Evolutionary conservation across 1,140 invertebrate species (phyloP).

Genomic region (Radopholus similis): DNA sequence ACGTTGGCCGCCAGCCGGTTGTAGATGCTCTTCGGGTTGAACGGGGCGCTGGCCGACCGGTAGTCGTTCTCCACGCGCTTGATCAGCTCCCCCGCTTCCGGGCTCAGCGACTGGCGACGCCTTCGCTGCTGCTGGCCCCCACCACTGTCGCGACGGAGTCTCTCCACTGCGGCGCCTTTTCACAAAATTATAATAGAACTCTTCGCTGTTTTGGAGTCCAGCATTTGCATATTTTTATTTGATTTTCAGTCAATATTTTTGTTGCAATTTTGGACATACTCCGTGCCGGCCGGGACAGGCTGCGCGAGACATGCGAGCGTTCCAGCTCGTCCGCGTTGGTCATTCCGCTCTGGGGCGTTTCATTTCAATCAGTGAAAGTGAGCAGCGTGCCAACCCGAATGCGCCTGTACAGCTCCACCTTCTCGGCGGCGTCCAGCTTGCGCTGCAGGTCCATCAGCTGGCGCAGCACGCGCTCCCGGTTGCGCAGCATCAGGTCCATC

Average conservation of each 20-base stretch:
- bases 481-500: conserved; percentile 57
- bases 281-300: conserved; percentile 44
- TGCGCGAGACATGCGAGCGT: conserved; percentile 34
- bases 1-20: conserved; percentile 45
- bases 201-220: not conserved
- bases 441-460: conserved; percentile 54
- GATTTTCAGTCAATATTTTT: too few species aligned
- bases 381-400: conserved; percentile 41
- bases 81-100: conserved; percentile 46
- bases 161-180: too few species aligned
- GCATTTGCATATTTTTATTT: not conserved
- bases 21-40: conserved; percentile 41
- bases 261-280: too few species aligned
- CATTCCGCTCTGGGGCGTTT: conserved; percentile 36
- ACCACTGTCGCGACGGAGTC: conserved; percentile 10
- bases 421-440: conserved; percentile 56
- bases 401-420: conserved; percentile 54
- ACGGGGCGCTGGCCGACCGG: conserved; percentile 26
- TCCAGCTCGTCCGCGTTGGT: conserved; percentile 44
- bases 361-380: not conserved
- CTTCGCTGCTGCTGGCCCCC: conserved; percentile 16
- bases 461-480: conserved; percentile 44
- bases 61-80: conserved; percentile 41
- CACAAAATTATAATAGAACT: not conserved
- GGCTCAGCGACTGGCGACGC: conserved; percentile 38